phyloP scores from a whole-genome alignment of 1,140 invertebrate genomes.

The Pachyrhynchus sulphureomaculatus region DNA sequence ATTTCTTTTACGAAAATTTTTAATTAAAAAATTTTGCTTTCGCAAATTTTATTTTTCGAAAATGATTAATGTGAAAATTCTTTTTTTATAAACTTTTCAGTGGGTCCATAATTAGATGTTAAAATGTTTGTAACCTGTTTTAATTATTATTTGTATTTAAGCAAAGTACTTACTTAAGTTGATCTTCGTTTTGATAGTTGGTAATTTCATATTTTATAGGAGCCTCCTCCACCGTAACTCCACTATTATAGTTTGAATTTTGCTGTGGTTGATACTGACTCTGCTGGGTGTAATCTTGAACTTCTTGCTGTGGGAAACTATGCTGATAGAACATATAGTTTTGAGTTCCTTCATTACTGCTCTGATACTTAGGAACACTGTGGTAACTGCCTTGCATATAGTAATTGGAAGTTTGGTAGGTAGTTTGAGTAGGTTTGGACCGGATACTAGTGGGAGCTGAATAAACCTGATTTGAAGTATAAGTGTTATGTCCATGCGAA shows the following conservation, averaged over 20 bases:
- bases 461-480: not conserved
- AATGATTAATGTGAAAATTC: too few species aligned
- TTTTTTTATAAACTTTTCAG: too few species aligned
- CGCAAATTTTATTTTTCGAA: too few species aligned
- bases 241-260: not conserved
- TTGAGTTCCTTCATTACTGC: not conserved
- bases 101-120: too few species aligned
- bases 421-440: not conserved
- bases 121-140: too few species aligned
- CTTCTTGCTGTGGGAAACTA: not conserved
- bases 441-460: not conserved
- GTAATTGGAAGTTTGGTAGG: not conserved
- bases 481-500: too few species aligned
- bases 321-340: slow-evolving; percentile 6
- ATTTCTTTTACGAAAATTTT: too few species aligned
- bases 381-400: not conserved
- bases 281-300: not conserved
- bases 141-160: too few species aligned
- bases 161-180: slow-evolving; percentile 11
- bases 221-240: slow-evolving; percentile 3
- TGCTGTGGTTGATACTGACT: not conserved
- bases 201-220: slow-evolving; percentile 4
- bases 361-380: not conserved
- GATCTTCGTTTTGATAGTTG: not conserved
- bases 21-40: too few species aligned